Conservation (phyloP, 2,888 invertebrate genomes). For the Laspeyria flexula region DNA sequence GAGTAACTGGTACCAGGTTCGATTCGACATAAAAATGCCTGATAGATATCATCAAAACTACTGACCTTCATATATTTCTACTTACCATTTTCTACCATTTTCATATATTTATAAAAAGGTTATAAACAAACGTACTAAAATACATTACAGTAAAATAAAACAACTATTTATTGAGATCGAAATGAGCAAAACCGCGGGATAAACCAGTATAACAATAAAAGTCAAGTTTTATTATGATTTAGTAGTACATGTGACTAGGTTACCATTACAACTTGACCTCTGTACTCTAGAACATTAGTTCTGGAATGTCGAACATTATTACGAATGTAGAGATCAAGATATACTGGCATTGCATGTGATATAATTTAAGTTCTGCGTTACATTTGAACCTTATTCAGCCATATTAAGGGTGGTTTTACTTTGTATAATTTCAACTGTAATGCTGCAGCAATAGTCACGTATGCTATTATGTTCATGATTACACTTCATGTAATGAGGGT, state of each 20-base stretch:
- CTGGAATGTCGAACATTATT: constrained; percentile 3
- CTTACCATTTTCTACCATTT: constrained; percentile 13
- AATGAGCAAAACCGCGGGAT: constrained; percentile 36
- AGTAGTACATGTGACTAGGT: constrained; percentile 45
- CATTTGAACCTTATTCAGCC: constrained; percentile 16
- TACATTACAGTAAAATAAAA: constrained; percentile 36
- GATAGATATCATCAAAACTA: constrained; percentile 6
- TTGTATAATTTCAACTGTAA: constrained; percentile 31
- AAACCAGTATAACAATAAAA: constrained; percentile 52
- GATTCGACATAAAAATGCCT: constrained; percentile 17
- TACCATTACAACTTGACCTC: constrained; percentile 40
- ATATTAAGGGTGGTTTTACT: constrained; percentile 43
- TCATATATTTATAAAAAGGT: constrained; percentile 26
- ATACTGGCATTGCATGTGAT: constrained; percentile 47
- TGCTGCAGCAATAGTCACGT: constrained; percentile 54
- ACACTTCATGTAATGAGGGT: constrained; percentile 59
- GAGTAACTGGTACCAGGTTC: too few relatives aligned
- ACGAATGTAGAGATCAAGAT: constrained; percentile 30
- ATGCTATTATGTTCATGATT: constrained; percentile 58
- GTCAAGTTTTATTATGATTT: constrained; percentile 59
- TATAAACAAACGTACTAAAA: constrained; percentile 25
- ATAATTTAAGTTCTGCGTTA: constrained; percentile 33
- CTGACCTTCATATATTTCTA: constrained; percentile 19
- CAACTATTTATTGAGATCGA: constrained; percentile 43
- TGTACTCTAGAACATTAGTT: constrained; percentile 17